Conservation (phyloP, 2,888 invertebrate species). For the Monoplex corrugatus region DNA sequence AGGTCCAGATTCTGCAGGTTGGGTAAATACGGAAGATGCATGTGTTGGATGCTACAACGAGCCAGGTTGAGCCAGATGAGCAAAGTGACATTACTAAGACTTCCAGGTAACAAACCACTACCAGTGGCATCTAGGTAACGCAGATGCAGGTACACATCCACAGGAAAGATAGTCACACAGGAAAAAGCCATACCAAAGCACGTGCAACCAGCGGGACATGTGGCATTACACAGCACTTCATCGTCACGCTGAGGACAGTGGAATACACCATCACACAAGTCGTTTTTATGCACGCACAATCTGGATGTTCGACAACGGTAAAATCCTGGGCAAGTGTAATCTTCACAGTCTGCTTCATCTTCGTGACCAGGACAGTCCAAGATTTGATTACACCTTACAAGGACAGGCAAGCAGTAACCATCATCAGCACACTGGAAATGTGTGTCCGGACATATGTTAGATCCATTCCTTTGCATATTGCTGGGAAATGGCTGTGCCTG, state of each 20-base stretch:
- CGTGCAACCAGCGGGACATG: background rate
- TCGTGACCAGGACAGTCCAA: background rate
- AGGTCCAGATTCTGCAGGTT: too few species aligned
- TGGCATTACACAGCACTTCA: background rate
- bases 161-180: background rate
- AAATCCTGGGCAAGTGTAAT: background rate
- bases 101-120: background rate
- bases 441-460: background rate
- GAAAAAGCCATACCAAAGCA: slow-evolving; percentile 10
- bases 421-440: background rate
- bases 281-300: too few species aligned
- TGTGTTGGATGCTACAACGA: too few species aligned
- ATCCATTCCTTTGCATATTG: too few species aligned
- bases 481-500: too few species aligned
- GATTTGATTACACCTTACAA: background rate
- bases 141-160: background rate
- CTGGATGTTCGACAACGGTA: background rate
- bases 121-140: background rate
- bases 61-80: too few species aligned
- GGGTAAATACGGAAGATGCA: too few species aligned
- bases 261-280: slow-evolving; percentile 22
- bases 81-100: too few species aligned
- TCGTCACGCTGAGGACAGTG: slow-evolving; percentile 10
- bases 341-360: background rate
- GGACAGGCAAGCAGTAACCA: background rate